Percentiles rank a stretch among this genome's conserved stretches.
These are phyloP conservation scores for Tetraodon nigroviridis DNA, from an alignment of 2,113 vertebrate genomes.

Conservation along the genomic window DNA sequence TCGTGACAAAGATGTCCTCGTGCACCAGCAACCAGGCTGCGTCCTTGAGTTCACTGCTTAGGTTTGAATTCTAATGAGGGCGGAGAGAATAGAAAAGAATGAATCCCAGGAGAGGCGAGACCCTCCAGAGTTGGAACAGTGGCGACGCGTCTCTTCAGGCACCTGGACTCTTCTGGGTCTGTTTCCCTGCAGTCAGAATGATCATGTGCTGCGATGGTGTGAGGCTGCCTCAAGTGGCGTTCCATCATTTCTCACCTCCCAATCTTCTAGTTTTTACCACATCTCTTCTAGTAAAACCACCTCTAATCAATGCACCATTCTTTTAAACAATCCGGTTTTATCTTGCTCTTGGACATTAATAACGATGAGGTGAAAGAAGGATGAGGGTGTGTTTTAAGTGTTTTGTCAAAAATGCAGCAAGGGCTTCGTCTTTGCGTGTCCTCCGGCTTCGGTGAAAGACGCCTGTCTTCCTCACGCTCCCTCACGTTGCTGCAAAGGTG, in stretches of 20 bases:
- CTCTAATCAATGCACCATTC: too few species aligned
- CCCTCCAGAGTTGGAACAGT: slow-evolving; percentile 7
- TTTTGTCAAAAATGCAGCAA: not conserved
- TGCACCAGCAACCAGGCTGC: slow-evolving; percentile 20
- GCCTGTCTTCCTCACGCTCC: slow-evolving; percentile 38
- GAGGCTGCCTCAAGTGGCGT: not conserved
- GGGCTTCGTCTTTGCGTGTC: slow-evolving; percentile 42
- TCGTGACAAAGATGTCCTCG: not conserved
- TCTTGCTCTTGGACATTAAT: not conserved
- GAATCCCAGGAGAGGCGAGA: slow-evolving; percentile 26
- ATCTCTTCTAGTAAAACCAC: too few species aligned
- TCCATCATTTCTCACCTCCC: slow-evolving; percentile 9
- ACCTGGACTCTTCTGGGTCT: not conserved
- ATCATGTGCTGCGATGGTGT: slow-evolving; percentile 10
- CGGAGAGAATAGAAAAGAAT: slow-evolving; percentile 16
- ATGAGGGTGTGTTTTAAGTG: slow-evolving; percentile 19
- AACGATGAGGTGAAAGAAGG: slow-evolving; percentile 6
- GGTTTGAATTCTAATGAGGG: slow-evolving; percentile 15
- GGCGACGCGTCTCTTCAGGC: not conserved
- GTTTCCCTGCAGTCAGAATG: slow-evolving; percentile 15
- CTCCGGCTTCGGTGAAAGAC: slow-evolving; percentile 23
- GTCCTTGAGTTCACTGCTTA: slow-evolving; percentile 24
- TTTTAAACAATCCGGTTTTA: not conserved
- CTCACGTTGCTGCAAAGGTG: slow-evolving; percentile 43
- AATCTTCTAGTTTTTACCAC: too few species aligned